Conservation (phyloP, 2,797 vertebrate genomes). For the Carcharodon carcharias region DNA sequence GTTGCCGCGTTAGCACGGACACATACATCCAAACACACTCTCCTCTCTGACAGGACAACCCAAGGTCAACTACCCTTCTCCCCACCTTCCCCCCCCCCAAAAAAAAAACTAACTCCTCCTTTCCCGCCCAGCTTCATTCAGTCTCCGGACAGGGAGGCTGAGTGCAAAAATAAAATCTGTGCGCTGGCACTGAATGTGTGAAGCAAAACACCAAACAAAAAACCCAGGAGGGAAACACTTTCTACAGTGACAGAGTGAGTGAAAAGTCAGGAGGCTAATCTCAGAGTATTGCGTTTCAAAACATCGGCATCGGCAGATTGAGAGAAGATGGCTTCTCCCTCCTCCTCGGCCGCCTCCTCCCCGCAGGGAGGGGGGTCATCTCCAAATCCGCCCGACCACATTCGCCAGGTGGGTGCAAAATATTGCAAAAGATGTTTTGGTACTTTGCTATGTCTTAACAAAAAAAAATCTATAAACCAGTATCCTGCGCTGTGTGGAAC, state of each 20-base stretch:
- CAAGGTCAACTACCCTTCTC: not conserved
- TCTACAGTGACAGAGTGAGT: not conserved
- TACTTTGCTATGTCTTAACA: not conserved
- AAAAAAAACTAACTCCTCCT: not conserved
- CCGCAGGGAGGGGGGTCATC: conserved; percentile 64
- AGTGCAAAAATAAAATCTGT: not conserved
- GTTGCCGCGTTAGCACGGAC: conserved; percentile 21
- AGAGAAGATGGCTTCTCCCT: conserved; percentile 69
- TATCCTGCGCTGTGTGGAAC: not conserved
- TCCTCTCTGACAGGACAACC: not conserved
- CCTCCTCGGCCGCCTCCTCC: conserved; percentile 65
- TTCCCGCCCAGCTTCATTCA: not conserved
- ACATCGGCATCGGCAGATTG: conserved; percentile 53
- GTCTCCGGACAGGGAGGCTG: not conserved
- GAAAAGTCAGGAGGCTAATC: not conserved
- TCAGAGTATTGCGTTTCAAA: conserved; percentile 30
- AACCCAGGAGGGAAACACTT: not conserved
- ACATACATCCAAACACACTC: not conserved
- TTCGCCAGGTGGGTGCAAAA: conserved; percentile 72
- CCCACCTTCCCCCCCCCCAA: not conserved
- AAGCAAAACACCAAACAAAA: not conserved
- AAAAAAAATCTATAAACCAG: not conserved
- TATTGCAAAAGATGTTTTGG: not conserved
- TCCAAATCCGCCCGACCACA: conserved; percentile 60
- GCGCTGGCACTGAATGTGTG: not conserved